Evolutionary conservation across 53 echinoderm and acorn worm genomes (phyloP).

Genomic region (Hippasteria phrygiana): DNA sequence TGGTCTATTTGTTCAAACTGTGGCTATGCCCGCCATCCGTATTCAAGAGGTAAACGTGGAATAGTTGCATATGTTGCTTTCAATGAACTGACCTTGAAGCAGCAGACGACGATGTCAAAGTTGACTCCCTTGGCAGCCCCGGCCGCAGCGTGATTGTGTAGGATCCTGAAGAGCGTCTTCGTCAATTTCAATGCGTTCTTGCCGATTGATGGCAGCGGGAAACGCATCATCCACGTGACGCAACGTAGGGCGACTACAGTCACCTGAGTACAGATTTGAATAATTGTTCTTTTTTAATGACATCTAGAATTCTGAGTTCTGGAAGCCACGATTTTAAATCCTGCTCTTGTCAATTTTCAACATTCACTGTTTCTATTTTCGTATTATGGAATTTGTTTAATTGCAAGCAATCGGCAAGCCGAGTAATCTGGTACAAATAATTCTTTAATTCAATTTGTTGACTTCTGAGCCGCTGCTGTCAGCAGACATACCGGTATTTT

Average conservation of each 20-base stretch:
- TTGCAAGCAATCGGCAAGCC: too few species aligned
- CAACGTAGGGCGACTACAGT: constrained; percentile 81
- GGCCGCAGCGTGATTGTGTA: constrained; percentile 81
- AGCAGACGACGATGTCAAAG: constrained; percentile 88
- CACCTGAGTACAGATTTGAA: constrained; percentile 62
- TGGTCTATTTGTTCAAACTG: too few species aligned
- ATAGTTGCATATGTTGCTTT: background rate
- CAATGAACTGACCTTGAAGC: constrained; percentile 82
- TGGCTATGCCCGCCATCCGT: background rate
- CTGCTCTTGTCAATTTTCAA: too few species aligned
- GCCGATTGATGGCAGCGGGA: constrained; percentile 80
- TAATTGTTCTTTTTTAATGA: too few species aligned
- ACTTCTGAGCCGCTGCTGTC: too few species aligned
- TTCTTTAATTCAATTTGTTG: too few species aligned
- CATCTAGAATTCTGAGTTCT: too few species aligned
- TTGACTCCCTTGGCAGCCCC: constrained; percentile 89
- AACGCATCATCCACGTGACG: constrained; percentile 80
- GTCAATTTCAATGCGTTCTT: constrained; percentile 64
- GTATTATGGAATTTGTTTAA: too few species aligned
- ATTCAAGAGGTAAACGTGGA: background rate
- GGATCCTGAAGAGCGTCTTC: constrained; percentile 79
- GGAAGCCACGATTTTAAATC: too few species aligned
- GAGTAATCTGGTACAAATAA: too few species aligned
- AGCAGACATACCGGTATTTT: too few species aligned
- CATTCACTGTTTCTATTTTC: too few species aligned